Conservation (phyloP, 2,797 vertebrate genomes). For the Eospalax fontanierii region DNA sequence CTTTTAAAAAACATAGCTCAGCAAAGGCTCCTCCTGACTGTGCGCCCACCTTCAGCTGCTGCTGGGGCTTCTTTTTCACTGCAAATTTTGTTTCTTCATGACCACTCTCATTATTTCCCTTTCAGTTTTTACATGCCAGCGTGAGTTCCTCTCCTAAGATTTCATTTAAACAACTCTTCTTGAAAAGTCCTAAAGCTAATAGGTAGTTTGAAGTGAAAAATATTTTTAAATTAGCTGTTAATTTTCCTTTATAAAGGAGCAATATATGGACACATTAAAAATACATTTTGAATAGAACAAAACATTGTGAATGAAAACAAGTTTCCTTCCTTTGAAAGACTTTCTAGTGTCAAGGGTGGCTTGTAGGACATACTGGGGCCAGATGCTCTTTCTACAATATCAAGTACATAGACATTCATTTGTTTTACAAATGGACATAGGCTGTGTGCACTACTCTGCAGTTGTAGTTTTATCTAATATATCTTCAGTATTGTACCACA, state of each 20-base stretch:
- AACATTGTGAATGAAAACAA: constrained; percentile 32
- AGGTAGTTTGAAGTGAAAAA: neutral
- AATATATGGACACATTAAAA: neutral
- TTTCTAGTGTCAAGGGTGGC: neutral
- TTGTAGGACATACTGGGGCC: neutral
- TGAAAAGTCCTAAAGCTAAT: neutral
- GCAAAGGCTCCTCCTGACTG: neutral
- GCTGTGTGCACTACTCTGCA: neutral
- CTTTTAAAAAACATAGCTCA: neutral
- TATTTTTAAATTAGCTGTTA: neutral
- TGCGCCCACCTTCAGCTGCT: neutral
- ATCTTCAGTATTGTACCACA: neutral
- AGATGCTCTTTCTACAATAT: neutral
- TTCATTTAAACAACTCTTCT: neutral
- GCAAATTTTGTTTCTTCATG: neutral
- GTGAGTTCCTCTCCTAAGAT: neutral
- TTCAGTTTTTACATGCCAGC: neutral
- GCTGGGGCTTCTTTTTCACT: neutral
- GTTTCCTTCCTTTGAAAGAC: neutral
- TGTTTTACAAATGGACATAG: neutral
- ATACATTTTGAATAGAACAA: neutral
- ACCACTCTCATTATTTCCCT: neutral
- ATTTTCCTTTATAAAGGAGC: neutral
- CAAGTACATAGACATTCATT: neutral
- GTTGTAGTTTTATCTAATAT: neutral